These are phyloP conservation scores for Heliornis fulica DNA, from an alignment of 2,113 vertebrate genomes.

Conservation along the genomic window DNA sequence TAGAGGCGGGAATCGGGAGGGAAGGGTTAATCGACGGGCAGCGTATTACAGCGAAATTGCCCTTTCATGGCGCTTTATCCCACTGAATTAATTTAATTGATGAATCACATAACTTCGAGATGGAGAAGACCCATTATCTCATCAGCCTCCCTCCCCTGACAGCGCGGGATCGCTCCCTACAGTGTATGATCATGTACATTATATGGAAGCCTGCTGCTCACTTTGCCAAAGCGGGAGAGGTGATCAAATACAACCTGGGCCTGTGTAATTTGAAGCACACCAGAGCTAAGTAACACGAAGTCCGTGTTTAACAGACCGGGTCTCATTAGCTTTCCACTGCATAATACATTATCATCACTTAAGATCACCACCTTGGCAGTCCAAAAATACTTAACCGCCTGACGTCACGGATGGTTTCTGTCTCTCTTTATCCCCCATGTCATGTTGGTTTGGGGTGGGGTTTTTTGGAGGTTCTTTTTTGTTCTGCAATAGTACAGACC, in stretches of 20 bases:
- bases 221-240: not conserved
- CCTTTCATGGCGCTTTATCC: not conserved
- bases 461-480: not conserved
- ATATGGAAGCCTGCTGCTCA: constrained; percentile 24
- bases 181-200: not conserved
- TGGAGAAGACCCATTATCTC: constrained; percentile 33
- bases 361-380: not conserved
- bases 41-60: not conserved
- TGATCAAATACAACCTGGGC: constrained; percentile 1
- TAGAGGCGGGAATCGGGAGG: too few species aligned
- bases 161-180: not conserved
- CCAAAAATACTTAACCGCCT: constrained; percentile 2
- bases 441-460: not conserved
- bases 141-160: not conserved
- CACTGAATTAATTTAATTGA: constrained; percentile 24
- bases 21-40: not conserved
- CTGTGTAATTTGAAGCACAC: constrained; percentile 34
- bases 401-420: not conserved
- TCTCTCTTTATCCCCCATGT: not conserved
- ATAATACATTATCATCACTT: constrained; percentile 42
- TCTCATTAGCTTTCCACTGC: constrained; percentile 34
- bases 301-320: constrained; percentile 5
- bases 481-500: not conserved
- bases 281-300: constrained; percentile 3
- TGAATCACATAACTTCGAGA: constrained; percentile 31